Evolutionary conservation across 2,888 invertebrate genomes (phyloP).

Genomic region (Aplocera efformata): DNA sequence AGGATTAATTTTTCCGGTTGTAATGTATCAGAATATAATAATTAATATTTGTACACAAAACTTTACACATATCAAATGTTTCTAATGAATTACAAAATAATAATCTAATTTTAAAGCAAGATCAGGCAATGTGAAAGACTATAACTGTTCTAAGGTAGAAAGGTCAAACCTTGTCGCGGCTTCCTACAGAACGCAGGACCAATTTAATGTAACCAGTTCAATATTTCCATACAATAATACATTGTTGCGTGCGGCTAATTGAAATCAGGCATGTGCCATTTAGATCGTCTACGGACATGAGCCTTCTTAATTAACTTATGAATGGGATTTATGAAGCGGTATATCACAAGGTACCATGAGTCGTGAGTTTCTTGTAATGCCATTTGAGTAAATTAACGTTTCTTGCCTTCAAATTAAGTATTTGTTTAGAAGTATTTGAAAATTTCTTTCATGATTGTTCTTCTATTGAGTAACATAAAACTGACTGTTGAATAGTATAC

Average conservation of each 20-base stretch:
- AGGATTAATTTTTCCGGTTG: too few relatives aligned
- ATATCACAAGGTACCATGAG: conserved; percentile 6
- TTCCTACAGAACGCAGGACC: conserved; percentile 46
- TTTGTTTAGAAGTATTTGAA: too few relatives aligned
- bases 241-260: conserved; percentile 67
- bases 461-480: too few relatives aligned
- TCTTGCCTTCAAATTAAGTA: too few relatives aligned
- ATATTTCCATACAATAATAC: conserved; percentile 75
- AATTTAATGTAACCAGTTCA: conserved; percentile 61
- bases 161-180: conserved; percentile 56
- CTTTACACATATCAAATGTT: background rate
- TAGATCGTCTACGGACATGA: conserved; percentile 24
- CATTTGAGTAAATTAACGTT: too few relatives aligned
- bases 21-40: conserved; percentile 5
- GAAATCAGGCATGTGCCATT: conserved; percentile 50
- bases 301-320: conserved; percentile 29
- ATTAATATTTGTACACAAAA: background rate
- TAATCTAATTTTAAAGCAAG: conserved; percentile 20
- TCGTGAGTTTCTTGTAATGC: background rate
- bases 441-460: too few relatives aligned
- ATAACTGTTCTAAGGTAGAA: conserved; percentile 41
- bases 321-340: conserved; percentile 25
- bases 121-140: conserved; percentile 24
- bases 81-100: conserved; percentile 4
- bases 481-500: too few relatives aligned